Percentiles rank a stretch among this genome's conserved stretches.
phyloP scores from a whole-genome alignment of 2,113 vertebrate species.

The Leptocoma aspasia region DNA sequence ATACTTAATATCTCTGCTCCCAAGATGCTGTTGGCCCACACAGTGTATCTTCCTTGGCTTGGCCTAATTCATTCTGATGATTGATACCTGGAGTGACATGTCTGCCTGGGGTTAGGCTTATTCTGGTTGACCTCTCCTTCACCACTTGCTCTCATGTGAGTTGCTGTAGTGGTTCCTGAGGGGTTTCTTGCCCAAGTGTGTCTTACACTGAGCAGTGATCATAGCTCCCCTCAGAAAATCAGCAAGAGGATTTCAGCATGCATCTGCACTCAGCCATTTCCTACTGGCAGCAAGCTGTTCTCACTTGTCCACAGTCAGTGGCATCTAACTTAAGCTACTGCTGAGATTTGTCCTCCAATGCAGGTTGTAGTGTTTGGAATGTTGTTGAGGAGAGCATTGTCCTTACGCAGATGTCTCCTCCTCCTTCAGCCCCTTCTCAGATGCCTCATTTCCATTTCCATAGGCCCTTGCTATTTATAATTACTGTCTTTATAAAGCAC shows the following conservation, averaged over 20 bases:
- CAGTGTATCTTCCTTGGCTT: background rate
- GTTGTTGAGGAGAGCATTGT: background rate
- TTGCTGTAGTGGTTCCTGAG: background rate
- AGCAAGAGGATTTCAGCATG: background rate
- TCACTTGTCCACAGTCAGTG: background rate
- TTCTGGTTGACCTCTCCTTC: background rate
- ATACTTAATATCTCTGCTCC: background rate
- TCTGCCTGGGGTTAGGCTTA: background rate
- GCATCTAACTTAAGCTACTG: background rate
- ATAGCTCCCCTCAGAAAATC: background rate
- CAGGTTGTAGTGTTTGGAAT: background rate
- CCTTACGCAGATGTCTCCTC: background rate
- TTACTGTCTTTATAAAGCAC: background rate
- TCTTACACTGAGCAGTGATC: background rate
- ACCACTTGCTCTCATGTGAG: background rate
- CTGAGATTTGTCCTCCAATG: background rate
- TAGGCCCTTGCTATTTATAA: background rate
- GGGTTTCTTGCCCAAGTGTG: background rate
- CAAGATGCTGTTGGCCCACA: background rate
- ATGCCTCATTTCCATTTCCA: background rate
- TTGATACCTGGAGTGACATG: rapidly evolving
- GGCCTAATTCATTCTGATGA: background rate
- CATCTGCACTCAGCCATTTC: background rate
- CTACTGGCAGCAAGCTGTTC: background rate
- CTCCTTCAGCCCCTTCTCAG: background rate